Percentiles rank a stretch among this genome's conserved stretches.
These are phyloP conservation scores for Ptilodon capucinus DNA, from an alignment of 2,888 invertebrate genomes.

Conservation along the genomic window DNA sequence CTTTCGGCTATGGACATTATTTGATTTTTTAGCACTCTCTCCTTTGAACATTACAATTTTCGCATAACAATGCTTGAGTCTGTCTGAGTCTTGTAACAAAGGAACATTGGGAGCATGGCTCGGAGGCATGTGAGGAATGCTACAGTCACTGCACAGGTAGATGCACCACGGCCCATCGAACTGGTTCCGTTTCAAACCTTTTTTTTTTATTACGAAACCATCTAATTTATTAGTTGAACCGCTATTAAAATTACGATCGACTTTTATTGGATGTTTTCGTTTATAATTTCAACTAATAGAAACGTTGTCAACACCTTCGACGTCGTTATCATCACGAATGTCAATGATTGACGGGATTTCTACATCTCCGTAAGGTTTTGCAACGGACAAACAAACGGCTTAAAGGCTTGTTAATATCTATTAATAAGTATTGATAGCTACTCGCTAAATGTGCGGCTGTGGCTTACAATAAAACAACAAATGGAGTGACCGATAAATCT, in stretches of 20 bases:
- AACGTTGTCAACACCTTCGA: neutral
- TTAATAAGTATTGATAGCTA: conserved; percentile 3
- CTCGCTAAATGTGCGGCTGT: conserved; percentile 12
- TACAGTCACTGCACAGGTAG: conserved; percentile 43
- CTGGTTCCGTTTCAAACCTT: conserved; percentile 31
- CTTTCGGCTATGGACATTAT: neutral
- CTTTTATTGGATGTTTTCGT: conserved; percentile 26
- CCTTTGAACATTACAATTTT: conserved; percentile 5
- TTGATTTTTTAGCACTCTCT: neutral
- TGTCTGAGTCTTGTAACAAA: conserved; percentile 17
- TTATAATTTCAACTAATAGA: conserved; percentile 2
- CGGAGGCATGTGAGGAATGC: conserved; percentile 43
- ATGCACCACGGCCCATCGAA: conserved; percentile 23
- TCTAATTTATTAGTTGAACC: conserved; percentile 27
- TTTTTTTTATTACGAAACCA: conserved; percentile 15
- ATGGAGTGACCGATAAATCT: conserved; percentile 53
- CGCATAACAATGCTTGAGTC: conserved; percentile 16
- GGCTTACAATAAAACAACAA: conserved; percentile 45
- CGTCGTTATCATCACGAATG: neutral
- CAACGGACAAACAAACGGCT: conserved; percentile 15
- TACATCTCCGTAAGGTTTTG: conserved; percentile 4
- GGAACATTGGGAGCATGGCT: conserved; percentile 31
- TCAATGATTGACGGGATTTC: neutral
- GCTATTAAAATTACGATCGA: conserved; percentile 28
- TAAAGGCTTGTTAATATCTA: conserved; percentile 14